Percentiles rank a stretch among this genome's conserved stretches.
Evolutionary conservation across 2,113 vertebrate genomes (phyloP).

Genomic region (Myotis yumanensis): DNA sequence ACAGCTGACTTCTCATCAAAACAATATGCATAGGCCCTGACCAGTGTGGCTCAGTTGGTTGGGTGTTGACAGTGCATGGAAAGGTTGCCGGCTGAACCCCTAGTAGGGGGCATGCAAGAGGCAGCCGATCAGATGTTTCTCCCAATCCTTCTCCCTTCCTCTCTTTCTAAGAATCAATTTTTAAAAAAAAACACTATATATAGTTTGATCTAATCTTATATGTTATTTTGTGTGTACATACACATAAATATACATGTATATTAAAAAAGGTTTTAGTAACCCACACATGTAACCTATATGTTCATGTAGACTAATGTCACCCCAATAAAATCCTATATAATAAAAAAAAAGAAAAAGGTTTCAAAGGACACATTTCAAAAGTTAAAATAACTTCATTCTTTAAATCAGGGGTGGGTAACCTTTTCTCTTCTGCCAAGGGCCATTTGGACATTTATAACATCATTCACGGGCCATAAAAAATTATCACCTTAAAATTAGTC

Average conservation of each 20-base stretch:
- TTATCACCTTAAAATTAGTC: too few relatives aligned
- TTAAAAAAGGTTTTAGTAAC: not conserved
- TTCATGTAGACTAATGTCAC: too few relatives aligned
- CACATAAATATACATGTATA: not conserved
- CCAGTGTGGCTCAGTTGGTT: not conserved
- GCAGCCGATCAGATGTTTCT: not conserved
- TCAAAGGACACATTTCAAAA: not conserved
- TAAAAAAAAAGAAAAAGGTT: not conserved
- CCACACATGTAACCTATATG: too few relatives aligned
- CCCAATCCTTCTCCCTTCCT: not conserved
- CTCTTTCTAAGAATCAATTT: not conserved
- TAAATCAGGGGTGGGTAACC: not conserved
- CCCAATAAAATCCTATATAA: too few relatives aligned
- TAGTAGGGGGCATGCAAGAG: not conserved
- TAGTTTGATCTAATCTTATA: not conserved
- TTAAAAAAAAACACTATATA: not conserved
- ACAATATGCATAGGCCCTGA: not conserved
- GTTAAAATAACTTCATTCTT: conserved; percentile 19
- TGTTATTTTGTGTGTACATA: not conserved
- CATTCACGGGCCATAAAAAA: too few relatives aligned
- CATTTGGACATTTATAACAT: too few relatives aligned
- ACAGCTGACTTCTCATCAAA: not conserved
- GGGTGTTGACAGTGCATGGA: not conserved
- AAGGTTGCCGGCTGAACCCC: not conserved
- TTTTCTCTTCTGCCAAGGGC: too few relatives aligned